These are phyloP conservation scores for Hafferia zeledoni DNA, from an alignment of 2,797 vertebrate species.

Conservation along the genomic window DNA sequence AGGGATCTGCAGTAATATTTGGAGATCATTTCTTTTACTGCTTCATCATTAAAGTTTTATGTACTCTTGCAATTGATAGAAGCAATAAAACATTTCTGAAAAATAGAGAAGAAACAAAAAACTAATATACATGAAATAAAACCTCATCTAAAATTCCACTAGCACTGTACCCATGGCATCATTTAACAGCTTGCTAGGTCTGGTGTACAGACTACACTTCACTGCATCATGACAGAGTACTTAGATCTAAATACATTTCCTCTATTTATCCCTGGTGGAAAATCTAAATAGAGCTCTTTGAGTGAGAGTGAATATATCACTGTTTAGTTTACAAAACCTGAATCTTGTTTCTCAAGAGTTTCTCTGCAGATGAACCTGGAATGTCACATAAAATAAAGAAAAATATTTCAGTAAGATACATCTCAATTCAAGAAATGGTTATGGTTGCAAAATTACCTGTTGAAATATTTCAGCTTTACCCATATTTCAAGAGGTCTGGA, in stretches of 20 bases:
- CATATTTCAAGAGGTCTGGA: neutral
- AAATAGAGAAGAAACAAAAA: conserved; percentile 34
- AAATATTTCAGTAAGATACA: neutral
- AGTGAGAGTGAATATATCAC: conserved; percentile 1
- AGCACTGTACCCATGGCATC: neutral
- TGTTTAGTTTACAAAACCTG: neutral
- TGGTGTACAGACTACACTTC: conserved; percentile 14
- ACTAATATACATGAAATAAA: conserved; percentile 45
- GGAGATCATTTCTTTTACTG: conserved; percentile 57
- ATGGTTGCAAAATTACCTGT: neutral
- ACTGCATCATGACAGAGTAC: conserved; percentile 3
- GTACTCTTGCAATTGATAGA: conserved; percentile 38
- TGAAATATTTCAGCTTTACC: neutral
- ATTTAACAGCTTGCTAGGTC: conserved; percentile 47
- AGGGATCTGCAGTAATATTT: conserved; percentile 65
- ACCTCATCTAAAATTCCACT: conserved; percentile 34
- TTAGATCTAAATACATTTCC: conserved; percentile 30
- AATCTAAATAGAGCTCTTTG: conserved; percentile 35
- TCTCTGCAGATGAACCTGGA: neutral
- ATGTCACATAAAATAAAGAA: neutral
- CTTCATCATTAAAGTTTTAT: conserved; percentile 66
- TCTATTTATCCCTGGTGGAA: conserved; percentile 32
- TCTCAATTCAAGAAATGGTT: neutral
- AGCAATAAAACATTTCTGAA: conserved; percentile 57
- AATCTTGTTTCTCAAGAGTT: neutral